Base-by-base conservation (phyloP, 30 jellyfish, hydroid and myxozoan species). In the Rhopilema esculentum region DNA sequence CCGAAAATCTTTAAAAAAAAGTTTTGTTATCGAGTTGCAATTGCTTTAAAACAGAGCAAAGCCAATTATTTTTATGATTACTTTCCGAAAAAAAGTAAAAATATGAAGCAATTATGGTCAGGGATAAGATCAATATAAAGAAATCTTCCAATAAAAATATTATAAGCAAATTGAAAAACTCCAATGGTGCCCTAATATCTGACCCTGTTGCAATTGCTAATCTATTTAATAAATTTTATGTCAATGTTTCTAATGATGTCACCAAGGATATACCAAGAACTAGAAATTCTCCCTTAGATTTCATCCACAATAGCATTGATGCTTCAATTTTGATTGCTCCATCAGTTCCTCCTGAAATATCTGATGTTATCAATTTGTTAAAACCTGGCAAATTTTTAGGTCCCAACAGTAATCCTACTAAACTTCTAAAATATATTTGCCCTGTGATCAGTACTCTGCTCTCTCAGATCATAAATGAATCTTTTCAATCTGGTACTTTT, bases 381-480 rank as follows among this genome's bases (percentile, higher is more conserved):
- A 77, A 77, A 15, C 63, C 77, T 18, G 57, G 48, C 1, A 85
- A 85, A 72, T 66, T 90, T 85, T 82, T 84, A 6, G 93, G 93
- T 26, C 93, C 91, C 17, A 66, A n/a, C n/a, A n/a, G 91, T 61
- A 85, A 72, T 24, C 94, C 91, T n/a, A 85, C 75, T 32, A 28
- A 68, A 28, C 29, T 85, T 17, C 91, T 85, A 4, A 85, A 74
- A 85, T 7, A 22, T 26, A 24, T 85, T 8, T 69, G 62, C 29
- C 86, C 84, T 18, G 4, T n/a, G 23, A 8, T 74, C 33, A 26
- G 20, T 52, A 21, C 52, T 1, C 70, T 20, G 18, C 90, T 19
- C 19, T 22, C 73, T n/a, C n/a, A n/a, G n/a, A n/a, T n/a, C n/a
- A n/a, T n/a, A n/a, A n/a, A n/a, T n/a, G n/a, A n/a, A n/a, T n/a